Base-by-base conservation (phyloP, 2,888 invertebrate species). In the Ischnura elegans region DNA sequence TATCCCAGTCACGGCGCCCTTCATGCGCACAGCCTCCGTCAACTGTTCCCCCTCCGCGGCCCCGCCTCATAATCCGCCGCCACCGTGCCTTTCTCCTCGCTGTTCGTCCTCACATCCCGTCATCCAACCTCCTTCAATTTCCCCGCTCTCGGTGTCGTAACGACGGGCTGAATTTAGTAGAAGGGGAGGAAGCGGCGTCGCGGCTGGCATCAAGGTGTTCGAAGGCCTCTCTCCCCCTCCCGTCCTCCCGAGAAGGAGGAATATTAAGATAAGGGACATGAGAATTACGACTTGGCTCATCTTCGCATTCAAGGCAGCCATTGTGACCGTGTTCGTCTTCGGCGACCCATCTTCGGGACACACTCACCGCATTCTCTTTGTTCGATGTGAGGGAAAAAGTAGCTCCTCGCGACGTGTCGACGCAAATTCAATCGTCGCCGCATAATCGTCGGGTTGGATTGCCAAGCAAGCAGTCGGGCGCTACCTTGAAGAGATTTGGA, bases 201-300 rank as follows among this genome's bases (percentile, higher is more conserved):
- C 25, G 61, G n/a, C n/a, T 61, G 61, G n/a, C n/a, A 61, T n/a
- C 61, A n/a, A 76, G 76, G 76, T 36, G 76, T 76, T 76, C 29
- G 36, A 76, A 10, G 29, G 36, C 36, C 13, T 36, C 61, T 5
- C 13, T 61, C 61, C 16, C 47, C 47, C 16, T 10, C 47, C 47
- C n/a, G 47, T 47, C 8, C 16, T 47, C 47, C 47, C 47, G 16
- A 47, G 8, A 47, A n/a, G 51, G 13, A 51, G 61, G 76, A 76
- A 76, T 76, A 76, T 76, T 76, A 76, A 76, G 76, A 76, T 36
- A 76, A 76, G 76, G 36, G 76, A 36, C 76, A 36, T 36, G 76
- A 36, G 76, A 61, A 25, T 61, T 61, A 61, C 61, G 61, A 36
- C 76, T 76, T 76, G 76, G 29, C 76, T 76, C 76, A 6, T 76